Base-by-base conservation (phyloP, 2,888 invertebrate genomes). In the Mamestra brassicae region DNA sequence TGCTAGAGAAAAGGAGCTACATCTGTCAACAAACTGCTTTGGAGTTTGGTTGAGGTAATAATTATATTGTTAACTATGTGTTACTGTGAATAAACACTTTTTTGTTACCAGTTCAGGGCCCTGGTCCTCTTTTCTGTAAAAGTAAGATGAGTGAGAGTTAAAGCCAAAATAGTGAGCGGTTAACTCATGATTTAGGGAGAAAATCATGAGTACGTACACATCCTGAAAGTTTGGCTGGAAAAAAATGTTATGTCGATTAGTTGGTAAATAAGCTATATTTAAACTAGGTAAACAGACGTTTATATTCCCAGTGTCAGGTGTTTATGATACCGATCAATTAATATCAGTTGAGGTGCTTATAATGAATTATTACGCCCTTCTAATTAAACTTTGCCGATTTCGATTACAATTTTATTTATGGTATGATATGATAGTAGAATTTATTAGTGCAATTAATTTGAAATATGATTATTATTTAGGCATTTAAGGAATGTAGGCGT, bases 341-440 rank as follows among this genome's bases (percentile, higher is more conserved):
- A 80, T 74, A 74, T 78, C 42, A 78, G 69, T 76, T 58, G 45
- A 75, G 58, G 73, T 81, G 61, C 58, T 85, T 78, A 55, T 72
- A 66, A 68, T 86, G 75, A 86, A 78, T 74, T 85, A 86, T 86
- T 71, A 66, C 85, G 38, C 38, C 61, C 50, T 78, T 70, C 79
- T 85, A 86, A 86, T 86, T 86, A 86, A 86, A 86, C 85, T 86
- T 85, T 75, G 42, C 76, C 73, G 65, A 85, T 86, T 85, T 76
- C 79, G 83, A 74, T 76, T 80, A 80, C 69, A 78, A 78, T 85
- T 85, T 85, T 83, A 85, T 86, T 85, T 52, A 81, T 74, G 73
- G 58, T 65, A 60, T 61, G 81, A 75, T 71, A 58, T 65, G 85
- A 78, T 74, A 78, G 67, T 75, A 71, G 63, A 81, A 86, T 86